phyloP scores from a whole-genome alignment of 2,797 vertebrate species.

The Pteropus rufus region DNA sequence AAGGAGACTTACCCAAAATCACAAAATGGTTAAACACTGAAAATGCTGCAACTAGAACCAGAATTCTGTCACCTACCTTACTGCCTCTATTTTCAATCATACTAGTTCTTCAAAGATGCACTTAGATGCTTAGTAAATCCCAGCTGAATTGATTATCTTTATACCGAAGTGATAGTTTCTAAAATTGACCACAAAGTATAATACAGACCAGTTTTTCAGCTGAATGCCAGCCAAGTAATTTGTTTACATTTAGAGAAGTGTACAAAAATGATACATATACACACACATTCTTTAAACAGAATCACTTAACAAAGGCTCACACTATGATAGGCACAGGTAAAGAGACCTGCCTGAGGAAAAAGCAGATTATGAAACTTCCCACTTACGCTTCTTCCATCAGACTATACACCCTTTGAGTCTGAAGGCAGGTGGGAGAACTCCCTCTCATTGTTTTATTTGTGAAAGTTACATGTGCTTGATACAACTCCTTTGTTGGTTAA shows the following conservation, averaged over 20 bases:
- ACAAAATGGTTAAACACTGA: constrained; percentile 2
- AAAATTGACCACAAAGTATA: not conserved
- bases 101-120: not conserved
- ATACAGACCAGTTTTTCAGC: not conserved
- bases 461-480: not conserved
- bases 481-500: not conserved
- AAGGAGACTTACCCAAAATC: not conserved
- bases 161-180: not conserved
- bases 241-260: not conserved
- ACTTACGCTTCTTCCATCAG: not conserved
- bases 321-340: not conserved
- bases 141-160: not conserved
- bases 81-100: constrained; percentile 11
- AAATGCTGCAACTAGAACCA: not conserved
- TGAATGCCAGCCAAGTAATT: not conserved
- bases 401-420: not conserved
- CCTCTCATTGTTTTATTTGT: not conserved
- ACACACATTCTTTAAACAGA: not conserved
- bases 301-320: not conserved
- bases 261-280: not conserved
- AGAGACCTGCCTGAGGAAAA: not conserved
- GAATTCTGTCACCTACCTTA: not conserved
- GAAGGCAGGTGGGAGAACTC: not conserved
- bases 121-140: not conserved
- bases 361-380: not conserved